These are phyloP conservation scores for Orthosia gracilis DNA, from an alignment of 2,888 invertebrate genomes.

Conservation along the genomic window DNA sequence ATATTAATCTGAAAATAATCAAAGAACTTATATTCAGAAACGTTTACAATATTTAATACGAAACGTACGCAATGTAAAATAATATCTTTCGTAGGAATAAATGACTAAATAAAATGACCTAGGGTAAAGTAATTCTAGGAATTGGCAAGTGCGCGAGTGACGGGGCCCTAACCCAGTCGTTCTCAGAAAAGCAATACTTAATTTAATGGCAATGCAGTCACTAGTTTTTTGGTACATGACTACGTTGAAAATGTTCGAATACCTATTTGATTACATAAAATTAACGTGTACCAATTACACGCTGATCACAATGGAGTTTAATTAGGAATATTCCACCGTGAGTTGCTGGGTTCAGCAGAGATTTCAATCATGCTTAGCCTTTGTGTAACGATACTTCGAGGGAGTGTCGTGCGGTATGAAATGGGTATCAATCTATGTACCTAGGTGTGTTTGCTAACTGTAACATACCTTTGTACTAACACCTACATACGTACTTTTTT, in stretches of 20 bases:
- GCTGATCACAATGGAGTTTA: slow-evolving; percentile 37
- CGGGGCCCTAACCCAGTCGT: slow-evolving; percentile 70
- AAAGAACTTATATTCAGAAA: slow-evolving; percentile 12
- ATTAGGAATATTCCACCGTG: slow-evolving; percentile 34
- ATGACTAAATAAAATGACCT: slow-evolving; percentile 63
- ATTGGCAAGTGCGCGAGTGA: slow-evolving; percentile 71
- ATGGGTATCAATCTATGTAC: slow-evolving; percentile 15
- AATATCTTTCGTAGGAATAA: slow-evolving; percentile 34
- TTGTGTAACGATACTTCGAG: slow-evolving; percentile 18
- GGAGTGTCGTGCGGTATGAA: slow-evolving; percentile 32
- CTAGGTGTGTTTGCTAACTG: slow-evolving; percentile 7
- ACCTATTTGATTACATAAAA: slow-evolving; percentile 52
- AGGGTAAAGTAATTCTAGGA: slow-evolving; percentile 73
- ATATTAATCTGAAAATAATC: slow-evolving; percentile 6
- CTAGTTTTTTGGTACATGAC: slow-evolving; percentile 67
- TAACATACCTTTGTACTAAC: neutral
- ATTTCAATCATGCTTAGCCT: slow-evolving; percentile 33
- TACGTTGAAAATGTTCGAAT: slow-evolving; percentile 41
- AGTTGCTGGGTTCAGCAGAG: slow-evolving; percentile 17
- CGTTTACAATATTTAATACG: neutral
- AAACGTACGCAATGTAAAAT: slow-evolving; percentile 19
- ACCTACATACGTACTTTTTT: too few relatives aligned
- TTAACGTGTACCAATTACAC: slow-evolving; percentile 48
- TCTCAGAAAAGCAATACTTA: slow-evolving; percentile 75
- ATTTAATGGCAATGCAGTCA: slow-evolving; percentile 71